Base-by-base conservation (phyloP, 2,888 invertebrate genomes). In the Cerceris ruficornis region DNA sequence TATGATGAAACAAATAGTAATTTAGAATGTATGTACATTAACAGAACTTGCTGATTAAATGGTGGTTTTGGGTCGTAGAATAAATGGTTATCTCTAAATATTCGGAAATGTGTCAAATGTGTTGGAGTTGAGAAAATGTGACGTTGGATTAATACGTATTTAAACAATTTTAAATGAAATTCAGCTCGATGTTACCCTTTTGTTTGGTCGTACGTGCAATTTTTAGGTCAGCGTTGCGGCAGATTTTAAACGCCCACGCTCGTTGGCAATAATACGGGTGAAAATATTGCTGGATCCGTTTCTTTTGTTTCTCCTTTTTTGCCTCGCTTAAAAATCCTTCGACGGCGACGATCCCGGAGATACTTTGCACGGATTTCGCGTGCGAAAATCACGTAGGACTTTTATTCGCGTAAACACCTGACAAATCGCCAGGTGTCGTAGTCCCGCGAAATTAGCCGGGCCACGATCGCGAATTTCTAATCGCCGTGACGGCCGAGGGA, bases 381-480 rank as follows among this genome's bases (percentile, higher is more conserved):
- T 60, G 64, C 41, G 62, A 75, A 69, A 75, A 77, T 74, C 60
- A 69, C 46, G 8, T 60, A 15, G 41, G 60, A 66, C 61, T 59
- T 61, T 50, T 28, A 62, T 57, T 70, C 54, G 55, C 55, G 42
- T 65, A 60, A 64, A 42, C 50, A 17, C 64, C 61, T 79, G 79
- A 79, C 79, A 79, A 76, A 79, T 79, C 72, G 61, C 67, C 57
- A 50, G 74, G 17, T 60, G 14, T 62, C 68, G 50, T 52, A 43
- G 50, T 52, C n/a, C 62, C 68, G 73, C 17, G 70, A 69, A 67
- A 75, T 74, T 74, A 69, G 66, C 67, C 9, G 6, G 2, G 1
- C 7, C 52, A 41, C 57, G 64, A 59, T 46, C 28, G 62, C 67
- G 67, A 73, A 76, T 73, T 76, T 76, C 79, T 80, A 80, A 80